Conservation (phyloP, 1,140 invertebrate genomes). For the Caenorhabditis inopinata region DNA sequence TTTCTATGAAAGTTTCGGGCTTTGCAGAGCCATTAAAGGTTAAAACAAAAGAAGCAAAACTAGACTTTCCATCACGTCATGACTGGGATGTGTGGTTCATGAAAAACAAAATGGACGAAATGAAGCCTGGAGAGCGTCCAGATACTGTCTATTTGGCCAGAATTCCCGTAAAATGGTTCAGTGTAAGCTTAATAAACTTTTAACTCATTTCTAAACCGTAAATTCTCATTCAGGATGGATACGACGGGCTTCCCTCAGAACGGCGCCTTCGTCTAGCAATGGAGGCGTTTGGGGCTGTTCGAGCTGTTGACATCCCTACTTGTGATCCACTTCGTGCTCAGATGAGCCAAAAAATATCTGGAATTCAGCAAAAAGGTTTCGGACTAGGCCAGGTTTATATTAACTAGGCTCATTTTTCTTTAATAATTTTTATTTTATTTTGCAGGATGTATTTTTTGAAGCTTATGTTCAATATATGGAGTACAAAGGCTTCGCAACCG, state of each 20-base stretch:
- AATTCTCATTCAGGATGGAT: constrained; percentile 31
- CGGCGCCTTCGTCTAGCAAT: not conserved
- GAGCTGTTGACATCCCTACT: constrained; percentile 35
- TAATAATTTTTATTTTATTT: no score
- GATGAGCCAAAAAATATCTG: constrained; percentile 31
- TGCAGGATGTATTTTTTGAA: constrained; percentile 42
- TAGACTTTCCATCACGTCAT: constrained; percentile 35
- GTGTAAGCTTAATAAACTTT: not conserved
- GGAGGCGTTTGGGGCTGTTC: constrained; percentile 16
- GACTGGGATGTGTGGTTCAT: constrained; percentile 43
- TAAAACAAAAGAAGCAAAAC: constrained; percentile 26
- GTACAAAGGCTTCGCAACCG: constrained; percentile 29
- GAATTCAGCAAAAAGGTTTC: constrained; percentile 41
- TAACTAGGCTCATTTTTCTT: no score
- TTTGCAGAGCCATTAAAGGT: constrained; percentile 38
- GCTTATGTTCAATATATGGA: constrained; percentile 42
- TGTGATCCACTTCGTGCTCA: constrained; percentile 29
- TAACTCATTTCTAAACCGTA: not conserved
- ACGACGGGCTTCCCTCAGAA: constrained; percentile 20
- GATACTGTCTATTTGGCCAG: constrained; percentile 41
- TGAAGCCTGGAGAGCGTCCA: constrained; percentile 26
- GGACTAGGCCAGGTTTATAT: constrained; percentile 39
- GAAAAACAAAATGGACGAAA: constrained; percentile 35
- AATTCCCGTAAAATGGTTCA: constrained; percentile 44
- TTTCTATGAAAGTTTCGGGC: constrained; percentile 37